Percentiles rank a stretch among this genome's conserved stretches.
Conservation (phyloP, 2,797 vertebrate genomes). For the Enteromius viviparus region DNA sequence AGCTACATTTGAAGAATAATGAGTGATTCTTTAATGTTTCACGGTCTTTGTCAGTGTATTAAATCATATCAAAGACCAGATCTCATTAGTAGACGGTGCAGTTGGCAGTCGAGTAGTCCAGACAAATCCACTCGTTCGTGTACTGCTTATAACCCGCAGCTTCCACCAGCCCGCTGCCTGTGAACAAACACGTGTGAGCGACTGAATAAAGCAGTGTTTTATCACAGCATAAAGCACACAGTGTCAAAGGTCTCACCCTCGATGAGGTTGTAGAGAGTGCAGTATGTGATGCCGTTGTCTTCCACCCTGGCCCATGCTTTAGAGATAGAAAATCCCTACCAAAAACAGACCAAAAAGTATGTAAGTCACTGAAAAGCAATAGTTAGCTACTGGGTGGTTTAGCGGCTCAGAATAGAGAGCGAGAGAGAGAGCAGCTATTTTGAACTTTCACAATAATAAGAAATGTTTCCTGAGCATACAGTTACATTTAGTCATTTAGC, state of each 20-base stretch:
- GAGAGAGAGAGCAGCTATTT: not conserved
- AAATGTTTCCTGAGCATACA: not conserved
- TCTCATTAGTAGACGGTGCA: conserved; percentile 59
- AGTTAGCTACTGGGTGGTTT: not conserved
- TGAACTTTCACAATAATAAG: not conserved
- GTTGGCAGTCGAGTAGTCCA: conserved; percentile 56
- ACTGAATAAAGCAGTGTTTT: not conserved
- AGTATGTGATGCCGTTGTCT: conserved; percentile 61
- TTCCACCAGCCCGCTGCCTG: conserved; percentile 60
- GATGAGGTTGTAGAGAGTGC: conserved; percentile 55
- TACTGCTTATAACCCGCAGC: conserved; percentile 52
- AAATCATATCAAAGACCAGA: not conserved
- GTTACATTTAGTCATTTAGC: no score
- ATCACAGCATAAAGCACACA: not conserved
- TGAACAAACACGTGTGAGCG: conserved; percentile 32
- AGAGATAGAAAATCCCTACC: conserved; percentile 42
- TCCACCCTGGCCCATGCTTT: conserved; percentile 43
- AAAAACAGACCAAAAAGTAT: not conserved
- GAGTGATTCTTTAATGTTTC: not conserved
- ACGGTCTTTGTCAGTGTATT: conserved; percentile 3
- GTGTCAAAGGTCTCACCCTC: conserved; percentile 36
- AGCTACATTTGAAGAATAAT: not conserved
- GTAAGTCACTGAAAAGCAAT: not conserved
- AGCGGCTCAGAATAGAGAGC: not conserved
- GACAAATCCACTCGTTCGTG: conserved; percentile 60